A percentile compares a stretch with the other conserved stretches of the same genome.
phyloP scores from a whole-genome alignment of 2,888 invertebrate genomes.

The Stenichneumon culpator region DNA sequence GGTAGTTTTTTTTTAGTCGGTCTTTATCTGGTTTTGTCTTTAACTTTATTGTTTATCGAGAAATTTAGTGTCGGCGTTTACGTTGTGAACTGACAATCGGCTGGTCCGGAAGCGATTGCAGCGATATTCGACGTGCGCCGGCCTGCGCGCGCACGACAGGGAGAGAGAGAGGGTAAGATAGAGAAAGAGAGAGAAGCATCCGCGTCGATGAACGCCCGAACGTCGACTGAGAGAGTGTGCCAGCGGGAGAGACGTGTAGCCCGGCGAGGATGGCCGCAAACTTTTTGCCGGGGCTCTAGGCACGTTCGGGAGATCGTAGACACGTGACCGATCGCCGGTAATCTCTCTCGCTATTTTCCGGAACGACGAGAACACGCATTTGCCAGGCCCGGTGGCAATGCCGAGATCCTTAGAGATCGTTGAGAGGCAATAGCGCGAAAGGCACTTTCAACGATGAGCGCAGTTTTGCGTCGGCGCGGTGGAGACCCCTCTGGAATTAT shows the following conservation, averaged over 20 bases:
- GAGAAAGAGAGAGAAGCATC: conserved; percentile 17
- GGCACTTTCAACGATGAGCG: too few relatives aligned
- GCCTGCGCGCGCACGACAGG: conserved; percentile 36
- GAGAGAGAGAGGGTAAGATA: too few relatives aligned
- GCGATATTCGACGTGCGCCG: conserved; percentile 57
- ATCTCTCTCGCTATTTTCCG: neutral
- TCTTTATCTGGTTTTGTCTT: too few relatives aligned
- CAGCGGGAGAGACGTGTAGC: neutral
- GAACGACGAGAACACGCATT: neutral
- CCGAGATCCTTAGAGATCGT: too few relatives aligned
- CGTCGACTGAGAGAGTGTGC: conserved; percentile 58
- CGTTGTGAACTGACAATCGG: too few relatives aligned
- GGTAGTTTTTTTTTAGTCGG: too few relatives aligned
- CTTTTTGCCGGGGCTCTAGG: neutral
- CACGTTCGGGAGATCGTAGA: conserved; percentile 5
- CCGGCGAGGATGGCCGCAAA: conserved; percentile 2
- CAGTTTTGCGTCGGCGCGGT: conserved; percentile 9
- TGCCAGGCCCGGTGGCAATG: too few relatives aligned
- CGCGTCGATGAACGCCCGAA: conserved; percentile 68
- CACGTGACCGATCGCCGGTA: conserved; percentile 54
- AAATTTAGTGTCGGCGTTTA: too few relatives aligned
- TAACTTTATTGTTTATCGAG: too few relatives aligned
- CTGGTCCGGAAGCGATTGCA: too few relatives aligned
- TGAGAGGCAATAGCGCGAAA: too few relatives aligned
- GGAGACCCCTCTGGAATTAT: neutral